Conservation (phyloP, 1,140 invertebrate genomes). For the Epicauta chinensis region DNA sequence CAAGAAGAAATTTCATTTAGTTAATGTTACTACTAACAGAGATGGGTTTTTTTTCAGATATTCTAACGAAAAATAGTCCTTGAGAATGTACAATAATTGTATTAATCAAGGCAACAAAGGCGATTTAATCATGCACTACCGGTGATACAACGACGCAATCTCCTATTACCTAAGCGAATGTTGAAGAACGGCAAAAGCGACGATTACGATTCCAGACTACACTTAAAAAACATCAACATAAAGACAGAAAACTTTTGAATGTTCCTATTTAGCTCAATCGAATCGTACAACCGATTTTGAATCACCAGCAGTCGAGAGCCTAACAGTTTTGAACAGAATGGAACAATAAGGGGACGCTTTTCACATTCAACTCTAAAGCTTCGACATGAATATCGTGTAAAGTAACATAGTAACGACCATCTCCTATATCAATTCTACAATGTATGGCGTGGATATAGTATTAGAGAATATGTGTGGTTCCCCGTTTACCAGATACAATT, state of each 20-base stretch:
- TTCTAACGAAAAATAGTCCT: too few relatives aligned
- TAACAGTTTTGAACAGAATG: slow-evolving; percentile 23
- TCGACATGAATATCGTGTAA: slow-evolving; percentile 12
- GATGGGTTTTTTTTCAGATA: too few relatives aligned
- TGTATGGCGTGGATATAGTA: too few relatives aligned
- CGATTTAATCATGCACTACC: slow-evolving; percentile 20
- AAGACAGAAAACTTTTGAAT: neutral
- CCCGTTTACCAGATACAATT: slow-evolving; percentile 5
- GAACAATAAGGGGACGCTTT: slow-evolving; percentile 20
- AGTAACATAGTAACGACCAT: slow-evolving; percentile 15
- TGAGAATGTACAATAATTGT: slow-evolving; percentile 1
- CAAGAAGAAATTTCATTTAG: too few relatives aligned
- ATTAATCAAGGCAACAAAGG: slow-evolving; percentile 6
- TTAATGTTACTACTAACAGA: too few relatives aligned
- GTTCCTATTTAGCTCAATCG: slow-evolving; percentile 3
- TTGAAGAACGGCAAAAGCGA: slow-evolving; percentile 1
- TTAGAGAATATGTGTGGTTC: neutral
- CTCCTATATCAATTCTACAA: slow-evolving; percentile 12
- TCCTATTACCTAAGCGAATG: slow-evolving; percentile 15
- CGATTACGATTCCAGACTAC: too few relatives aligned
- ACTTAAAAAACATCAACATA: neutral
- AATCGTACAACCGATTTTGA: slow-evolving; percentile 3
- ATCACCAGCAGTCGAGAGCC: slow-evolving; percentile 19
- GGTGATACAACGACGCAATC: slow-evolving; percentile 20
- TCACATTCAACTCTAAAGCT: slow-evolving; percentile 11